These are phyloP conservation scores for Stomatorhinus ivindoensis DNA, from an alignment of 2,113 vertebrate genomes.

Conservation along the genomic window DNA sequence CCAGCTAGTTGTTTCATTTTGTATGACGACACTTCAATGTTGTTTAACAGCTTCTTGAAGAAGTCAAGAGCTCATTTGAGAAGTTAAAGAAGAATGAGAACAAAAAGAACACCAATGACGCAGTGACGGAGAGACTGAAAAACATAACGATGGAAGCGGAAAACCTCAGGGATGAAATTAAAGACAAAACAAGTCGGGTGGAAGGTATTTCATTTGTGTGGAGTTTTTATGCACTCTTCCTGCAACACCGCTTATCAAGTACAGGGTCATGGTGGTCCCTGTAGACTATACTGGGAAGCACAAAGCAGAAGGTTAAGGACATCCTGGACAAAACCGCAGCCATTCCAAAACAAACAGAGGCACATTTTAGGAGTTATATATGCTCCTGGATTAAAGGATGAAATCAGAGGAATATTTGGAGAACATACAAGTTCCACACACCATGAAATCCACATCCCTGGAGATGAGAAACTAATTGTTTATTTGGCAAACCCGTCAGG, in stretches of 20 bases:
- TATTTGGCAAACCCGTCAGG: background rate
- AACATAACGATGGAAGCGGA: slow-evolving; percentile 56
- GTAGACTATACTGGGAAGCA: background rate
- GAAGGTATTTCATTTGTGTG: slow-evolving; percentile 51
- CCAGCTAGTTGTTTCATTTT: background rate
- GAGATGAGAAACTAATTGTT: background rate
- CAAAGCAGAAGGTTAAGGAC: background rate
- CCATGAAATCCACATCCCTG: background rate
- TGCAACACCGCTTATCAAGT: background rate
- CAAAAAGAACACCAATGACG: slow-evolving; percentile 27
- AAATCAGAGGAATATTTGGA: background rate
- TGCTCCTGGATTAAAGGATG: background rate
- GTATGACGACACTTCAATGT: background rate
- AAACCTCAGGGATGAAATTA: slow-evolving; percentile 55
- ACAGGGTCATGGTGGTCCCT: background rate
- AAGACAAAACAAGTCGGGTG: slow-evolving; percentile 63
- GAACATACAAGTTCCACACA: background rate
- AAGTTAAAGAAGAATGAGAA: slow-evolving; percentile 54
- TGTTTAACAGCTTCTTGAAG: slow-evolving; percentile 60
- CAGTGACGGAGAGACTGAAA: slow-evolving; percentile 54
- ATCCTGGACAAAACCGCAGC: background rate
- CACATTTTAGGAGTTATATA: background rate
- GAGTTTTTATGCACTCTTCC: background rate
- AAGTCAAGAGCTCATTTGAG: slow-evolving; percentile 51
- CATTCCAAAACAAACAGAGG: background rate